These are phyloP conservation scores for Platycheirus albimanus DNA, from an alignment of 2,888 invertebrate species.

Conservation along the genomic window DNA sequence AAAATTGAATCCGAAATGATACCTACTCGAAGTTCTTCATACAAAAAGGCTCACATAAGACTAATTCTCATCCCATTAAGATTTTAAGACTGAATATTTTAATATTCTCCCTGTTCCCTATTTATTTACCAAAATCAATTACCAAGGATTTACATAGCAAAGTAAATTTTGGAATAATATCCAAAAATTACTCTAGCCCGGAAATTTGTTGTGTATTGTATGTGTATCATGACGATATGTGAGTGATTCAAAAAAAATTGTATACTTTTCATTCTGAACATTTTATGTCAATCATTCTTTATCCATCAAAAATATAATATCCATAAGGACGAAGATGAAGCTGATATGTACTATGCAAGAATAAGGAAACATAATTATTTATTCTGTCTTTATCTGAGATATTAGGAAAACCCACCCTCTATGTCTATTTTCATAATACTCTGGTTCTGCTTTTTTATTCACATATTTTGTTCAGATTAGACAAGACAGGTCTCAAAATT, in stretches of 20 bases:
- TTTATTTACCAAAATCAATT: too few species aligned
- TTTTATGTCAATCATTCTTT: slow-evolving; percentile 64
- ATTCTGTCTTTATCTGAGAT: slow-evolving; percentile 22
- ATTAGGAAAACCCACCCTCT: background rate
- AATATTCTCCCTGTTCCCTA: too few species aligned
- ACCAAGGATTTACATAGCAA: too few species aligned
- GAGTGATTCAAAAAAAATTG: slow-evolving; percentile 31
- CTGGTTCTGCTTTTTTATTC: too few species aligned
- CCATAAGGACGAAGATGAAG: slow-evolving; percentile 1
- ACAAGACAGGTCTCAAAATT: slow-evolving; percentile 5
- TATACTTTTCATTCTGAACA: slow-evolving; percentile 42
- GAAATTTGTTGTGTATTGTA: background rate
- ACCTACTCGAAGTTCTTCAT: too few species aligned
- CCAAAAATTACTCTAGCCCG: background rate
- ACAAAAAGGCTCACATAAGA: too few species aligned
- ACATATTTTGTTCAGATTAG: slow-evolving; percentile 17
- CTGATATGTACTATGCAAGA: slow-evolving; percentile 16
- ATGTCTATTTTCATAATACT: too few species aligned
- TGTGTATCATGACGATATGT: slow-evolving; percentile 29
- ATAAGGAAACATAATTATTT: slow-evolving; percentile 56
- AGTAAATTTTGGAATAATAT: too few species aligned
- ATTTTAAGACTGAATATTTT: too few species aligned
- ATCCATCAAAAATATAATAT: slow-evolving; percentile 14
- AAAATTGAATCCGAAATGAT: too few species aligned
- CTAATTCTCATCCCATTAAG: too few species aligned